Conservation (phyloP, 1,140 invertebrate species). For the Lysiphlebus fabarum region DNA sequence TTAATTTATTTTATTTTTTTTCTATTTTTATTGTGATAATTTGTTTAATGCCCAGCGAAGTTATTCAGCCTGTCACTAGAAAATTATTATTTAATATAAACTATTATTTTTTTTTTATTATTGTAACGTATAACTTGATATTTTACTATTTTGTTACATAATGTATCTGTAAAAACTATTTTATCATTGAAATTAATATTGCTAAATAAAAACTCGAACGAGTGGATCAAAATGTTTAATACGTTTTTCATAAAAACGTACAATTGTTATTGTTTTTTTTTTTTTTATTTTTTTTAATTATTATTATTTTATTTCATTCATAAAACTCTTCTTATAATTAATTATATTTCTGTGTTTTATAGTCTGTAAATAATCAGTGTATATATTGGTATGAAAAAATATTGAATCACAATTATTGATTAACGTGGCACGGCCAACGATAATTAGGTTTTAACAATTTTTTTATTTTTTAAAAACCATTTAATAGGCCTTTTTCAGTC, state of each 20-base stretch:
- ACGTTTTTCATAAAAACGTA: slow-evolving; percentile 4
- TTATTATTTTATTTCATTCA: slow-evolving; percentile 11
- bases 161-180: slow-evolving; percentile 1
- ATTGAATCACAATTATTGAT: slow-evolving; percentile 17
- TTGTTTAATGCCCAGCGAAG: slow-evolving; percentile 52
- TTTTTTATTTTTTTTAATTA: slow-evolving; percentile 1
- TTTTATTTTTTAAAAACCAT: slow-evolving; percentile 2
- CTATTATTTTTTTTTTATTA: slow-evolving; percentile 28
- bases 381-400: slow-evolving; percentile 23
- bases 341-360: slow-evolving; percentile 11
- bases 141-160: slow-evolving; percentile 26
- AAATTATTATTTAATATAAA: slow-evolving; percentile 15
- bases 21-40: slow-evolving; percentile 2
- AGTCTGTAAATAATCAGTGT: slow-evolving; percentile 24
- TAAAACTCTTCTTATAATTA: slow-evolving; percentile 24
- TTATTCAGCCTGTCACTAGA: slow-evolving; percentile 40
- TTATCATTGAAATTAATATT: neutral
- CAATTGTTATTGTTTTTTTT: neutral
- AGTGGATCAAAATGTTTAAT: slow-evolving; percentile 26
- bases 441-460: neutral
- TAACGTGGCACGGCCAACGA: slow-evolving; percentile 17
- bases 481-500: slow-evolving; percentile 24
- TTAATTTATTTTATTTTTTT: slow-evolving; percentile 42
- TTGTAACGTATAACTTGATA: slow-evolving; percentile 36
- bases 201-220: slow-evolving; percentile 23